Evolutionary conservation across 2,113 vertebrate genomes (phyloP), one percentile per base, ranked within the genome.

Genomic region (Furnarius figulus): DNA sequence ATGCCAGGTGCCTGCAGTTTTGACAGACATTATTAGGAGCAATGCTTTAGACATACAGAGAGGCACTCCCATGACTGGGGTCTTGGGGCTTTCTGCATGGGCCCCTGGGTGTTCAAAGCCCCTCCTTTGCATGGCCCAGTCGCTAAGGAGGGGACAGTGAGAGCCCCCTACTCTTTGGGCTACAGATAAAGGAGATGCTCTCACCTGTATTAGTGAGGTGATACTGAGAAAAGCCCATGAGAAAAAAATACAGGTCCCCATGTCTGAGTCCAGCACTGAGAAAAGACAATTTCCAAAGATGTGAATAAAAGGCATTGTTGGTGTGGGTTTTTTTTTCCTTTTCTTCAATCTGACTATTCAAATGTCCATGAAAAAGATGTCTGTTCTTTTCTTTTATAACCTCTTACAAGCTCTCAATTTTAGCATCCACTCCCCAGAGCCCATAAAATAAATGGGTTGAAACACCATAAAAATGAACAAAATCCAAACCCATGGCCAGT

Each of bases 391-490:
- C 62, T 91, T 95, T 86, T 84, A 68, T 78, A 61, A 94, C 31
- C 44, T 86, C 52, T 71, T 74, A 59, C 24, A 86, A 72, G 65
- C 27, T 90, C 76, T 90, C 62, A 35, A 10, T 89, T 93, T 94
- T 75, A 94, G 76, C 50, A 44, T 92, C 10, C 39, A 23, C 40
- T 89, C 66, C 31, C 65, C 65, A 89, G 76, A 90, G 46, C 56
- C 77, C 24, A 61, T 94, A 90, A 96, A 96, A 88, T 59, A 92
- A 94, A 93, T 70, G 73, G 70, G 25, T 33, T 93, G 70, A 86
- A 87, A 92, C 40, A 56, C 31, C 3, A 9, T 90, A 94, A 95
- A 93, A 94, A 56, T 2, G n/a, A 93, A 71, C n/a, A 61, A 78
- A 85, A 81, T 62, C 56, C 76, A 56, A 12, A 81, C 81, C 53